Conservation (phyloP, 2,888 invertebrate species). For the Octodonta nipae region DNA sequence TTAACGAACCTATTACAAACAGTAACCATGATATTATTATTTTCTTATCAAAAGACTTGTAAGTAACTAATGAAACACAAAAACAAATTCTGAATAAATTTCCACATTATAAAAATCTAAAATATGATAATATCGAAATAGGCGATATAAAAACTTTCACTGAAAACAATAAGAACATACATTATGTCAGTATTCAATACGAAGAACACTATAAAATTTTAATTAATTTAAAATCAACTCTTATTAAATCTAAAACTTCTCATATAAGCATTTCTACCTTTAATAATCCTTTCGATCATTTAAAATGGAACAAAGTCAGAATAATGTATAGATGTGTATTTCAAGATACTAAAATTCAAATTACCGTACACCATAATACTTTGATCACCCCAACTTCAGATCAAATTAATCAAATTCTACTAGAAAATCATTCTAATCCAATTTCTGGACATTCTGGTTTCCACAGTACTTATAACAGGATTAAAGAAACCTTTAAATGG, state of each 20-base stretch:
- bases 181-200: background rate
- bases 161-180: too few relatives aligned
- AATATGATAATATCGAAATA: too few relatives aligned
- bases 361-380: conserved; percentile 11
- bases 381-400: conserved; percentile 6
- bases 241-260: background rate
- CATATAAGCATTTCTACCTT: background rate
- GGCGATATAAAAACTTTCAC: too few relatives aligned
- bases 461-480: conserved; percentile 12
- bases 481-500: conserved; percentile 15
- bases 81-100: too few relatives aligned
- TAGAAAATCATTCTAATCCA: conserved; percentile 13
- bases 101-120: too few relatives aligned
- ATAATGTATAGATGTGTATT: conserved; percentile 13
- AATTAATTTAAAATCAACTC: conserved; percentile 2
- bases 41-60: too few relatives aligned
- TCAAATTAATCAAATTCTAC: conserved; percentile 12
- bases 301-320: conserved; percentile 10
- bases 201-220: conserved; percentile 3
- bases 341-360: conserved; percentile 10
- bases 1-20: too few relatives aligned
- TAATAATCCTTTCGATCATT: conserved; percentile 1
- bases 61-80: too few relatives aligned
- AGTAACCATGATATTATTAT: too few relatives aligned
- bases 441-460: conserved; percentile 14